Evolutionary conservation across 2,888 invertebrate genomes (phyloP).

Genomic region (Rhorus exstirpatorius): DNA sequence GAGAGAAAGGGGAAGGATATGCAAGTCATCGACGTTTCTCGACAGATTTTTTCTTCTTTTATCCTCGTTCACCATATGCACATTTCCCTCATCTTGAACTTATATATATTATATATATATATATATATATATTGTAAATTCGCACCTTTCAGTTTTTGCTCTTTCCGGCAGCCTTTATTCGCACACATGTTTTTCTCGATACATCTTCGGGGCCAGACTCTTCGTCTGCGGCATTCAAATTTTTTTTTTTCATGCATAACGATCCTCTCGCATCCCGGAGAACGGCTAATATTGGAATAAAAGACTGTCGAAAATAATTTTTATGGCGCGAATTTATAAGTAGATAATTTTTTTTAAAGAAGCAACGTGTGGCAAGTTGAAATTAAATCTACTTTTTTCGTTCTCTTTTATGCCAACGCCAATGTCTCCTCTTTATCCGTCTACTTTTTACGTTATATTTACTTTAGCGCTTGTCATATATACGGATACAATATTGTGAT

Average conservation of each 20-base stretch:
- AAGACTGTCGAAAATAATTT: no score
- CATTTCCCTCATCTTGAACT: slow-evolving; percentile 50
- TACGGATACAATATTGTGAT: no score
- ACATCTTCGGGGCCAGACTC: background rate
- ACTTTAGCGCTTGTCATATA: no score
- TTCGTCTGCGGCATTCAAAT: background rate
- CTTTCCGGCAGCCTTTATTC: slow-evolving; percentile 2
- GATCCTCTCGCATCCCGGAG: no score
- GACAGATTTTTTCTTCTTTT: slow-evolving; percentile 40
- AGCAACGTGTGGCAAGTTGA: no score
- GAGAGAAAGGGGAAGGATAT: slow-evolving; percentile 25
- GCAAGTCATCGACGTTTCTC: slow-evolving; percentile 67
- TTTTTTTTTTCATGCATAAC: background rate
- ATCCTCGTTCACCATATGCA: slow-evolving; percentile 55
- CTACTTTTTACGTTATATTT: no score
- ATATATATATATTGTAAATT: slow-evolving; percentile 4
- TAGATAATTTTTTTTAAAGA: no score
- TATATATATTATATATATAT: slow-evolving; percentile 5
- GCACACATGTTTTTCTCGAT: slow-evolving; percentile 5
- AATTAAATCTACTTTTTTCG: no score
- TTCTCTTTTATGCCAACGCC: no score
- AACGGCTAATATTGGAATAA: background rate
- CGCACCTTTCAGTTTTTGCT: slow-evolving; percentile 33
- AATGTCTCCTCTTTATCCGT: no score
- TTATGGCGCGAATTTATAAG: no score